Base-by-base conservation (phyloP, 2,888 invertebrate genomes). In the Falcaria lacertinaria region DNA sequence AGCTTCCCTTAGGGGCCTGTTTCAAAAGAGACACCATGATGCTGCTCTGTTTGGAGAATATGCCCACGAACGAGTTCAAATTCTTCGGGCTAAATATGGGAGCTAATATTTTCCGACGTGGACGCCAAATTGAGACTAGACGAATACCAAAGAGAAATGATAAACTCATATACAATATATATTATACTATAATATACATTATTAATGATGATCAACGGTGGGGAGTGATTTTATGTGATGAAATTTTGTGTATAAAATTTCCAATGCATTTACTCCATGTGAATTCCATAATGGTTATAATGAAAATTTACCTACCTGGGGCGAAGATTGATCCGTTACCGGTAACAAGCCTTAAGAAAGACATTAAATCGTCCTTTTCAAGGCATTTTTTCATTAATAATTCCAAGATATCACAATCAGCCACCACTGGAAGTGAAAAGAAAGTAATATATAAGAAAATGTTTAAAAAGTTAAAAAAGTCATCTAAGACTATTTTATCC, bases 301-400 rank as follows among this genome's bases (percentile, higher is more conserved):
- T 6, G 22, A 7, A 22, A 6, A 6, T 11, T 11, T 28, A n/a
- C 41, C 34, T 44, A 78, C 78, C 74, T 50, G 71, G 64, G 34
- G 77, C 72, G 48, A 74, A 74, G 25, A 75, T 51, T 15, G 66
- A 69, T 2, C 75, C 79, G 25, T 72, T 69, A 0, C 76, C 77
- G 4, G 59, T 4, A 0, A 66, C 44, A 0, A 54, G 32, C 17
- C 42, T 54, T 0, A 58, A 42, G 6, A 64, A 25, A 1, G 57
- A 57, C 40, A 66, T 45, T 1, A 69, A 25, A 11, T 69, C 62
- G 34, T 72, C 69, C 40, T 79, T 80, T 34, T 74, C 73, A 2
- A 78, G 46, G 33, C 68, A 73, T 0, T 52, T 54, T 32, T 70
- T 78, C 14, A 74, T 37, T 4, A 76, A 34, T 2, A 57, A 19